phyloP scores from a whole-genome alignment of 1,140 invertebrate species.

The Lanistes nyassanus region DNA sequence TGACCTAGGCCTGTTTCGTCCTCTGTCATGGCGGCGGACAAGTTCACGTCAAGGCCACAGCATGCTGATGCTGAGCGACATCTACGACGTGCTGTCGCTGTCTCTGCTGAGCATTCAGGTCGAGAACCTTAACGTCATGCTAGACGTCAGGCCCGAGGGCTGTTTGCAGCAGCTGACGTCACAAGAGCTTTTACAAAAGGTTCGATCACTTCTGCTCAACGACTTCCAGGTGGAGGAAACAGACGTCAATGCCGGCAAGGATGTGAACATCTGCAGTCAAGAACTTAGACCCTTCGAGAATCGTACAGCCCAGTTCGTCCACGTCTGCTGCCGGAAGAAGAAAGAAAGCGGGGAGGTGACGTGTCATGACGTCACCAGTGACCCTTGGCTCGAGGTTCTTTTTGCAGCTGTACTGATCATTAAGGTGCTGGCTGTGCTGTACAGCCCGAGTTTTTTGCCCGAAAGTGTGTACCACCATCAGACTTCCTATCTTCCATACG shows the following conservation, averaged over 20 bases:
- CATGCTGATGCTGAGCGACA: conserved; percentile 41
- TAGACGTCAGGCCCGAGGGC: conserved; percentile 10
- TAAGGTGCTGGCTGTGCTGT: conserved; percentile 45
- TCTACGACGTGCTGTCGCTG: conserved; percentile 46
- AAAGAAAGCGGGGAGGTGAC: conserved; percentile 17
- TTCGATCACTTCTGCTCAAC: background rate
- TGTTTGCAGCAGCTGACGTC: background rate
- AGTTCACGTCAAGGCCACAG: conserved; percentile 34
- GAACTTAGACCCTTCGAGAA: conserved; percentile 26
- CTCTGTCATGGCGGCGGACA: background rate
- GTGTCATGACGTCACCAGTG: conserved; percentile 35
- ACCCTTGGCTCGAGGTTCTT: conserved; percentile 36
- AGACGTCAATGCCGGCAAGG: conserved; percentile 13
- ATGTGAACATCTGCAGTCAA: conserved; percentile 45
- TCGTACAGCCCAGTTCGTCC: conserved; percentile 36
- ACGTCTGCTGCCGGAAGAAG: conserved; percentile 43
- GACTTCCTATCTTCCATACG: conserved; percentile 24
- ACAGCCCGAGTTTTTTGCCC: conserved; percentile 42
- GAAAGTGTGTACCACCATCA: conserved; percentile 34
- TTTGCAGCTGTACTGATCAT: conserved; percentile 35
- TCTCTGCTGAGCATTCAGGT: conserved; percentile 27
- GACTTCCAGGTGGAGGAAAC: background rate
- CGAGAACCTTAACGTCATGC: conserved; percentile 14
- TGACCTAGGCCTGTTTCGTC: conserved; percentile 8
- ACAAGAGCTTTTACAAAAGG: background rate